Evolutionary conservation across 2,888 invertebrate genomes (phyloP), one percentile per base, ranked within the genome.

Genomic region (Oscheius sp.): DNA sequence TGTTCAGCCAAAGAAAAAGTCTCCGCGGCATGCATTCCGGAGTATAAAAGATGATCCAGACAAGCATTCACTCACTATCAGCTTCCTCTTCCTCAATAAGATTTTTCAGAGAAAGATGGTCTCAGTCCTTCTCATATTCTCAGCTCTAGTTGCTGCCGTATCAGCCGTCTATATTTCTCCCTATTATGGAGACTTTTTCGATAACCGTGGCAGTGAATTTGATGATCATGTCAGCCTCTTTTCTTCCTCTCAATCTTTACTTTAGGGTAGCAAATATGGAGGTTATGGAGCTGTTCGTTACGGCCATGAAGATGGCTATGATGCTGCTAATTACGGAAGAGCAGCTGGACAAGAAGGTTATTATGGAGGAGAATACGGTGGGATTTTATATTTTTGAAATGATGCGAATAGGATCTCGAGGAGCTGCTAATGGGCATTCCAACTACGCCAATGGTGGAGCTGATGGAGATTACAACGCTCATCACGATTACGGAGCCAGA

Each of bases 91-190:
- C 48, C 48, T 48, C 20, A 42, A 15, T 23, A 20, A 48, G n/a
- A n/a, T n/a, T 48, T 55, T 33, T 20, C 34, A 55, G n/a, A n/a
- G n/a, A n/a, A n/a, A n/a, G n/a, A 61, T 61, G 61, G 61, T 61
- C 1, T 42, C 61, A 3, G 29, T 45, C 2, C 45, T 45, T 29
- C 27, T 61, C 1, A 29, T 20, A 29, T 45, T 31, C 20, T 39
- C 61, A 1, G 12, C 27, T n/a, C 17, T 61, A 3, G 42, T 45
- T 2, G 45, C 17, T 29, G 61, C 45, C 17, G 25, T 27, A 17
- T 27, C 42, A 8, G 31, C 61, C n/a, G 61, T 10, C 31, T 61
- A 61, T 45, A 27, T 45, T 27, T 45, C 61, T 29, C 61, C 45
- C 10, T 61, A 61, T 27, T 61, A 61, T 27, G 61, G 61, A 23